Evolutionary conservation across 2,113 vertebrate genomes (phyloP), one percentile per base, ranked within the genome.

Genomic region (Acanthisitta chloris): DNA sequence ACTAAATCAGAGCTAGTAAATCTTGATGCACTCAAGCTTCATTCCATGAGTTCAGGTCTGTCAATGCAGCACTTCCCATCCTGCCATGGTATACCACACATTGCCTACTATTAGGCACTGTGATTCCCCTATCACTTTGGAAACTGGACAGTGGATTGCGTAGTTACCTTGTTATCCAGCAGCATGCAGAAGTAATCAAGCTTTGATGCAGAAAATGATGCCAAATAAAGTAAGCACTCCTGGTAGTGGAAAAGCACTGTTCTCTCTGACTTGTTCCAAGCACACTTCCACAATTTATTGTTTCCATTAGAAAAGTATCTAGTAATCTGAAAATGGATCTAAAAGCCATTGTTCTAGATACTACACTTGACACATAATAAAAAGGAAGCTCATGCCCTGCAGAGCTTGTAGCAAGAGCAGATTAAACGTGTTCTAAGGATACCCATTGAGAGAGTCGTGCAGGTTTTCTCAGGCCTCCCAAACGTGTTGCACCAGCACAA

Each of bases 271-370:
- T 1, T 0, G 1, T 86, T 80, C 73, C 55, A 51, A 90, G 51
- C 58, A 36, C 46, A 8, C 28, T 45, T 65, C 48, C 29, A 72
- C 49, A 12, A 72, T 88, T 78, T 84, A 64, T 72, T 90, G 36
- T 70, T 86, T 92, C 55, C 55, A 82, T 90, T 90, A 92, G 54
- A 88, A 87, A 91, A 73, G 67, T 48, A 71, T 25, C 62, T 43
- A 70, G 48, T 62, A 77, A 90, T 92, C 88, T 88, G 76, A 81
- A 93, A 83, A 92, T 33, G 36, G 52, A 88, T 86, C 72, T 91
- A 54, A 91, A 94, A 78, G 15, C 17, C 43, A 69, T 92, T 94
- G 94, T 89, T 95, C 52, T 91, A 84, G 51, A 66, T 69, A 36
- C 33, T 55, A 8, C 0, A 0, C 17, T 83, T 88, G 58, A 73